Percentiles rank a stretch among this genome's conserved stretches.
phyloP scores from a whole-genome alignment of 64 coral and sea anemone species.

The Pocillopora verrucosa region DNA sequence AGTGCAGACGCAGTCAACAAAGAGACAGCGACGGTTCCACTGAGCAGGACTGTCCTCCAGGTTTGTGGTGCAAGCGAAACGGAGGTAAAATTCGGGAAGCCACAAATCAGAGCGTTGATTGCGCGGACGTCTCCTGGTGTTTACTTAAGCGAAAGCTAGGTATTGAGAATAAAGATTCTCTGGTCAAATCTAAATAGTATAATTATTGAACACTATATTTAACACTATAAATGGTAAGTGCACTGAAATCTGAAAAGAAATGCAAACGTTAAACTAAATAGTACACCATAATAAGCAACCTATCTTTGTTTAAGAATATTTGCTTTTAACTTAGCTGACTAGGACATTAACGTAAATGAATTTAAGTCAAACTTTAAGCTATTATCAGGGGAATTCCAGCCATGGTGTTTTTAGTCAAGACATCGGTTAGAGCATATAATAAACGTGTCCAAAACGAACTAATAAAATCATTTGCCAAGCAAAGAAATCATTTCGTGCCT shows the following conservation, averaged over 20 bases:
- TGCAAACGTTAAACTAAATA: too few relatives aligned
- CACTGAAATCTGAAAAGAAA: too few relatives aligned
- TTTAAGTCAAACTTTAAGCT: too few relatives aligned
- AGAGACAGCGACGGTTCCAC: background rate
- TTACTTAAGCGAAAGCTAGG: background rate
- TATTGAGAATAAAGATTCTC: background rate
- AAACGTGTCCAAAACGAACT: background rate
- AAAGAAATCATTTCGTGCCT: background rate
- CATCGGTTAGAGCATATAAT: background rate
- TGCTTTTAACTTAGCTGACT: background rate
- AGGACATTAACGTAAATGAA: background rate
- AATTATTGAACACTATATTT: too few relatives aligned
- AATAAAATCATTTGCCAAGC: background rate
- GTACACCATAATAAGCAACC: too few relatives aligned
- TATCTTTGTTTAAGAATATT: too few relatives aligned
- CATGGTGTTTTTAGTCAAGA: background rate
- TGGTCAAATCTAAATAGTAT: background rate
- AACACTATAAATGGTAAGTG: too few relatives aligned
- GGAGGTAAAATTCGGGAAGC: background rate
- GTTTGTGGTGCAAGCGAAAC: conserved; percentile 32
- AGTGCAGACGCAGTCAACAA: background rate
- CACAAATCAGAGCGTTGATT: background rate
- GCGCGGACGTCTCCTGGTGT: background rate
- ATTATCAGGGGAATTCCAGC: too few relatives aligned
- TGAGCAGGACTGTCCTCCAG: conserved; percentile 1